Base-by-base conservation (phyloP, 2,797 vertebrate genomes). In the Poeciliopsis paucimaculata region DNA sequence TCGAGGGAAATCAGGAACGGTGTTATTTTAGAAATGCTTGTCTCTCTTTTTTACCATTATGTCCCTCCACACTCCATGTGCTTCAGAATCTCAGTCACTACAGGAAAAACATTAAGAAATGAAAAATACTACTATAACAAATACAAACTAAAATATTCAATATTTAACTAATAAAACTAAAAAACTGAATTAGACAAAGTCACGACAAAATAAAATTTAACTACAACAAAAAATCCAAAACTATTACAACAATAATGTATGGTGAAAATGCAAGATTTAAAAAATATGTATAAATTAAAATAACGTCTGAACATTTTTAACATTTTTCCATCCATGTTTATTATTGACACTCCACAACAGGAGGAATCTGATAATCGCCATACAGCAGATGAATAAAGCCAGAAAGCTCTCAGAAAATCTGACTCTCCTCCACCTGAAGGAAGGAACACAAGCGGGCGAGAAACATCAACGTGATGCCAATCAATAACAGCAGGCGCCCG, bases 401-500 rank as follows among this genome's bases (percentile, higher is more conserved):
- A 8, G 76, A 55, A 18, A 73, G 2, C 16, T 79, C 71, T 77
- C 78, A 2, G 46, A 77, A 78, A 28, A 70, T 55, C 62, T 81
- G 51, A 34, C 76, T 77, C 51, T 72, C 41, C 43, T 76, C 79
- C 72, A 76, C 66, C 77, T 80, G 82, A 77, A 80, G 53, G 64
- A 78, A 49, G 77, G 46, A 77, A 77, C 78, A 72, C 72, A 80
- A 41, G 15, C 46, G 41, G 46, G 79, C 45, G 62, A 78, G 73
- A 77, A 77, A 77, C 80, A 53, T 79, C 31, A 81, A 72, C 73
- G 83, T 78, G 55, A 77, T 81, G 73, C 62, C 77, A 72, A 85
- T 90, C 90, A 84, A 83, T 91, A 86, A 46, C 60, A 70, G 8
- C n/a, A 74, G 62, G 11, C 26, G 31, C 39, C 47, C 46, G 26